These are phyloP conservation scores for Dendrophyllia cribrosa DNA, from an alignment of 64 coral and sea anemone species.

Conservation along the genomic window DNA sequence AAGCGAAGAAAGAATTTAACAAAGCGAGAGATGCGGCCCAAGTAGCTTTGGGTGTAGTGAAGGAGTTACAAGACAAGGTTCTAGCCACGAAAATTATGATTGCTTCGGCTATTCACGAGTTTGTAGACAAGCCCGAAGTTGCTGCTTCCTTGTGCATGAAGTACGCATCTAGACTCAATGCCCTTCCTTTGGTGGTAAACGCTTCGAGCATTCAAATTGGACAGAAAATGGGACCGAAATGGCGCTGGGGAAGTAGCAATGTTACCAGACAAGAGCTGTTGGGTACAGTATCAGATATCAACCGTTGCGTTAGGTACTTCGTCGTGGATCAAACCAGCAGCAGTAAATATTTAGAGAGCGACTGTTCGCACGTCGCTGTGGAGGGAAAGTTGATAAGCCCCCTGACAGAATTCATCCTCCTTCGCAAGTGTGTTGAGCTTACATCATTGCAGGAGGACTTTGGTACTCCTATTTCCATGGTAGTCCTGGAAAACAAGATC, in stretches of 20 bases:
- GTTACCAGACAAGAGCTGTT: slow-evolving; percentile 62
- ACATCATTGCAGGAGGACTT: slow-evolving; percentile 28
- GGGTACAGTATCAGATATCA: slow-evolving; percentile 84
- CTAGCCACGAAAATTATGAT: slow-evolving; percentile 99
- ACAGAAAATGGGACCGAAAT: slow-evolving; percentile 82
- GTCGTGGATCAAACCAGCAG: slow-evolving; percentile 24
- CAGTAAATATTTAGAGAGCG: slow-evolving; percentile 27
- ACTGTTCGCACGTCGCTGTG: not conserved
- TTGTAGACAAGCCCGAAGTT: slow-evolving; percentile 87
- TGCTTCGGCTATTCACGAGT: slow-evolving; percentile 93
- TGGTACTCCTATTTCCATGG: slow-evolving; percentile 77
- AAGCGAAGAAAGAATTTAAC: slow-evolving; percentile 97
- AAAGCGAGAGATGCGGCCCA: slow-evolving; percentile 97
- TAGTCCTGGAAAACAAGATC: slow-evolving; percentile 58
- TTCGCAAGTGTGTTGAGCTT: slow-evolving; percentile 61
- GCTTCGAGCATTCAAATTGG: slow-evolving; percentile 52
- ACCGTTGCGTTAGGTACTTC: slow-evolving; percentile 88
- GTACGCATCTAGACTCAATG: slow-evolving; percentile 84
- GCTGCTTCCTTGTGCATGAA: slow-evolving; percentile 85
- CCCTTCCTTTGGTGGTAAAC: slow-evolving; percentile 70
- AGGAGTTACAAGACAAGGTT: slow-evolving; percentile 87
- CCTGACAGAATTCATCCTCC: slow-evolving; percentile 62
- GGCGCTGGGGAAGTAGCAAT: slow-evolving; percentile 66
- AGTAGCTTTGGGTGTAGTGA: slow-evolving; percentile 90
- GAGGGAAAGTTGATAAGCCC: slow-evolving; percentile 56